A percentile compares a stretch with the other conserved stretches of the same genome.
These are phyloP conservation scores for Pristionchus japonicus DNA, from an alignment of 2,888 invertebrate genomes.

Conservation along the genomic window DNA sequence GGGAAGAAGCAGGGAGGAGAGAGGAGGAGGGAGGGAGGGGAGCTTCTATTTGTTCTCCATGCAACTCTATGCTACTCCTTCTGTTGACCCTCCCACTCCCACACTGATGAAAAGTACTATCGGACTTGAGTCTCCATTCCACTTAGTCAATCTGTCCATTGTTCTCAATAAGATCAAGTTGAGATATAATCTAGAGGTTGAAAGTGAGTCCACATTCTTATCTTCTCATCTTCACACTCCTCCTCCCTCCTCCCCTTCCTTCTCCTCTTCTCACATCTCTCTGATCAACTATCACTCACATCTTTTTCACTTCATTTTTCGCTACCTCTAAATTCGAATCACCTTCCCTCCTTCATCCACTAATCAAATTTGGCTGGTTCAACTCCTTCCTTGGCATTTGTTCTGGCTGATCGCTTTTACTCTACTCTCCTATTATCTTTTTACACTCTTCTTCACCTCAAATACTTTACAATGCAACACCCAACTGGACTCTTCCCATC, in stretches of 20 bases:
- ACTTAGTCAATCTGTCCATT: not conserved
- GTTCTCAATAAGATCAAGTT: not conserved
- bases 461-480: conserved; percentile 29
- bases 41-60: conserved; percentile 38
- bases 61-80: conserved; percentile 40
- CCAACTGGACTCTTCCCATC: not conserved
- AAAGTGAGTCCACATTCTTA: conserved; percentile 35
- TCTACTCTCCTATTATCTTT: conserved; percentile 37
- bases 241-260: not conserved
- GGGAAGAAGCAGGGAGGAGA: not conserved
- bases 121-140: not conserved
- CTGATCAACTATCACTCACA: conserved; percentile 1
- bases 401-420: not conserved
- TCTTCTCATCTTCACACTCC: conserved; percentile 26
- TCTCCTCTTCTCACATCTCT: conserved; percentile 12
- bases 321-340: not conserved
- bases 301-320: not conserved
- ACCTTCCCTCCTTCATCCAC: not conserved
- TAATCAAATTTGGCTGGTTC: conserved; percentile 17
- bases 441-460: not conserved
- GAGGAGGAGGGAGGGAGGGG: not conserved
- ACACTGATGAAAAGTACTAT: conserved; percentile 36
- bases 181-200: not conserved
- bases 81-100: conserved; percentile 36
- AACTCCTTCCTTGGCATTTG: not conserved